Evolutionary conservation across 23 tunicate species (phyloP), one percentile per base, ranked within the genome.

Genomic region (Styela plicata): DNA sequence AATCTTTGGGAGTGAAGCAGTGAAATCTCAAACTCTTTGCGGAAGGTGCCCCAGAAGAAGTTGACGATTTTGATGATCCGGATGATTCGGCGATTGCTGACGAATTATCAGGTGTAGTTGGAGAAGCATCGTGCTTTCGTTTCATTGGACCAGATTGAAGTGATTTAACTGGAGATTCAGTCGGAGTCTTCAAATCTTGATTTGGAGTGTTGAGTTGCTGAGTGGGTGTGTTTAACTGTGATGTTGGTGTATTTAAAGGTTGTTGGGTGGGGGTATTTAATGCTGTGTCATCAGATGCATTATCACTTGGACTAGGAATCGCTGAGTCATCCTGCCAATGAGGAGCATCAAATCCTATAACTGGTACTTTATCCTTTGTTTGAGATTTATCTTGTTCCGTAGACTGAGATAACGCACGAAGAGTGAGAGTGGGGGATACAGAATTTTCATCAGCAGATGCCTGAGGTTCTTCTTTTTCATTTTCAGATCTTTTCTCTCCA

Each of bases 181-280:
- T 83, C 19, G 94, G 96, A 17, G 92, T 88, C 37, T 68, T 84
- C 2, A 84, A 76, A 26, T 80, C 84, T 28, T 84, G 88, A 34
- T 86, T 84, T 30, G 94, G 95, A 1, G 97, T 87, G 75, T 83
- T 86, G 13, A 91, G 64, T 28, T 79, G 61, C 19, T 78, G 82
- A 16, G 83, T 86, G 1, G 89, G 89, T 13, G 89, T 86, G 57
- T 86, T 70, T 22, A 86, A 80, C 24, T 68, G 85, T 73, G 57
- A 61, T 0, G 79, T 69, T 13, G 89, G 84, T 2, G 89, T 66
- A 34, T 80, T 53, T 3, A 69, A 28, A 44, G 81, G 37, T 10
- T 36, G 36, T 37, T 52, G 81, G n/a, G 81, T 76, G 36, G 81
- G 81, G 25, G 81, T 76, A 29, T 76, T 76, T 27, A 76, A 1